Percentiles rank a stretch among this genome's conserved stretches.
phyloP scores from a whole-genome alignment of 1,140 invertebrate species.

The Sweltsa coloradensis region DNA sequence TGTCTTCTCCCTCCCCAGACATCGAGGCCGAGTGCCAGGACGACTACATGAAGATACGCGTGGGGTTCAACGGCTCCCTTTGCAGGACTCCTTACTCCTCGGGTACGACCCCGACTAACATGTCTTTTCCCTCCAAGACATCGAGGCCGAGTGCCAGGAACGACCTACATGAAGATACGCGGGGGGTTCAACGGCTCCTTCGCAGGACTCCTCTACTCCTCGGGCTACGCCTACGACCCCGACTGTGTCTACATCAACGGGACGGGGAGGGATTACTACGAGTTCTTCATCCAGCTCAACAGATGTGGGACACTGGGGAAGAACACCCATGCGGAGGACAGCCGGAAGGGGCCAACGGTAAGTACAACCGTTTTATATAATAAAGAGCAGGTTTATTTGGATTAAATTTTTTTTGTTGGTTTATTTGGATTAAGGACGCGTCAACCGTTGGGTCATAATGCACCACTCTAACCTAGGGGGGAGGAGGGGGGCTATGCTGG shows the following conservation, averaged over 20 bases:
- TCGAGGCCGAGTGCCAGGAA: slow-evolving; percentile 90
- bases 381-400: not conserved
- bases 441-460: not conserved
- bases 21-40: too few relatives aligned
- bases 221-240: slow-evolving; percentile 85
- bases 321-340: slow-evolving; percentile 74
- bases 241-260: slow-evolving; percentile 93
- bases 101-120: too few relatives aligned
- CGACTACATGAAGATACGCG: too few relatives aligned
- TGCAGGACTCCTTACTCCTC: too few relatives aligned
- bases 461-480: too few relatives aligned
- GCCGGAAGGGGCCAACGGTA: slow-evolving; percentile 72
- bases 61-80: too few relatives aligned
- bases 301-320: slow-evolving; percentile 82
- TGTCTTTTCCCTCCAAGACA: slow-evolving; percentile 56
- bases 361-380: not conserved
- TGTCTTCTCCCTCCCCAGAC: too few relatives aligned
- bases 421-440: not conserved
- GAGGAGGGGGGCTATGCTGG: too few relatives aligned
- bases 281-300: slow-evolving; percentile 87
- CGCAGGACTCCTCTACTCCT: slow-evolving; percentile 29
- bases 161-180: slow-evolving; percentile 88
- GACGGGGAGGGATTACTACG: slow-evolving; percentile 79
- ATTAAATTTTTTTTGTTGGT: not conserved
- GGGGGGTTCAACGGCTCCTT: slow-evolving; percentile 88